A percentile compares a stretch with the other conserved stretches of the same genome.
phyloP scores from a whole-genome alignment of 2,888 invertebrate genomes.

The Dynastes tityus region DNA sequence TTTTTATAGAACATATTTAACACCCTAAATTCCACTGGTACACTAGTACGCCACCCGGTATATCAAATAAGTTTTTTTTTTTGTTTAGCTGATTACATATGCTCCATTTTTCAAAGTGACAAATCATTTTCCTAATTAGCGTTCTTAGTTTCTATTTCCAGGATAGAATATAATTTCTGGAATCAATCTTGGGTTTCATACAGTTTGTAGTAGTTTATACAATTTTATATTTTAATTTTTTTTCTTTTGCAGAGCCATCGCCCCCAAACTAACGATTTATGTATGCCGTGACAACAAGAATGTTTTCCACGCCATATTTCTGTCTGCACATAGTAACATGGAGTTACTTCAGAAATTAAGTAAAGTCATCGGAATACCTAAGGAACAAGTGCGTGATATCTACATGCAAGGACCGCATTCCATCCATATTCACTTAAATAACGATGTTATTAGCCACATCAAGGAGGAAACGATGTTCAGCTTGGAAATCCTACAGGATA shows the following conservation, averaged over 20 bases:
- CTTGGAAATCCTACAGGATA: slow-evolving; percentile 57
- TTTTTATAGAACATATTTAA: too few species aligned
- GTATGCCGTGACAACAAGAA: slow-evolving; percentile 78
- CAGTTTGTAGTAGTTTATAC: too few species aligned
- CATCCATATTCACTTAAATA: slow-evolving; percentile 87
- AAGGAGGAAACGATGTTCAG: slow-evolving; percentile 83
- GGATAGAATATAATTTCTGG: too few species aligned
- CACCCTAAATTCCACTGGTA: too few species aligned
- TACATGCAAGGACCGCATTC: slow-evolving; percentile 88
- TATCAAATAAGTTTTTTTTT: too few species aligned
- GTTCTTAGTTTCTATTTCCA: too few species aligned
- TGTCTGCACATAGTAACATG: slow-evolving; percentile 78
- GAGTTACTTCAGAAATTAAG: slow-evolving; percentile 81
- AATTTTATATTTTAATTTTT: too few species aligned
- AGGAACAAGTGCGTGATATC: slow-evolving; percentile 73
- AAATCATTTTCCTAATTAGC: too few species aligned
- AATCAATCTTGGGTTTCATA: too few species aligned
- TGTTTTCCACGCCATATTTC: slow-evolving; percentile 87
- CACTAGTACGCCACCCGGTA: too few species aligned
- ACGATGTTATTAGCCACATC: slow-evolving; percentile 88
- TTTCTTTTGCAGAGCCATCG: slow-evolving; percentile 73
- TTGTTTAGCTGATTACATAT: too few species aligned
- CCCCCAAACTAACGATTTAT: slow-evolving; percentile 88
- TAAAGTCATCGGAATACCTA: slow-evolving; percentile 72
- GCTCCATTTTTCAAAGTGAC: too few species aligned